Evolutionary conservation across 2,797 vertebrate species (phyloP).

Genomic region (Cossypha heuglini): DNA sequence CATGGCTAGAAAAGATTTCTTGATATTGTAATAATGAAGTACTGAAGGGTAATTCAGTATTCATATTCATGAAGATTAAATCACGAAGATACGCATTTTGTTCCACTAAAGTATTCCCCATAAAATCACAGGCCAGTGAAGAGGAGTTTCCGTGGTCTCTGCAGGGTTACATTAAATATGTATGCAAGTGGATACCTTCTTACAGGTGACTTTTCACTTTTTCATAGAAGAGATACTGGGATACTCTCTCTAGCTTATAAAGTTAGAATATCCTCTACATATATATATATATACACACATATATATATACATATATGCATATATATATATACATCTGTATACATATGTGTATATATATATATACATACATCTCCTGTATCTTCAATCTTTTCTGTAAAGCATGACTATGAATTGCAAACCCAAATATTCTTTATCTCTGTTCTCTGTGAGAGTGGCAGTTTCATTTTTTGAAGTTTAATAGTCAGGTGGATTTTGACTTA

Average conservation of each 20-base stretch:
- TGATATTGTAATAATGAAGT: background rate
- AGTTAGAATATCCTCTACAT: background rate
- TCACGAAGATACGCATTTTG: background rate
- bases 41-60: background rate
- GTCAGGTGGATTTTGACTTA: background rate
- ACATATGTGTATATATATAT: too few species aligned
- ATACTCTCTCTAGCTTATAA: background rate
- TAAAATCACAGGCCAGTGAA: background rate
- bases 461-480: background rate
- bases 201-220: background rate
- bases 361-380: background rate
- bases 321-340: too few species aligned
- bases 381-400: background rate
- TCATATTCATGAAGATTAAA: background rate
- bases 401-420: background rate
- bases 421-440: background rate
- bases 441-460: background rate
- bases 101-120: background rate
- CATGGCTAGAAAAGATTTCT: background rate
- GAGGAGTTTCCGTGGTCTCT: background rate
- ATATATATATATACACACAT: too few species aligned
- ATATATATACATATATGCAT: too few species aligned
- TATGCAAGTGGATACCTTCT: background rate
- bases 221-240: background rate
- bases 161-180: background rate